Base-by-base conservation (phyloP, 2,888 invertebrate species). In the Diabrotica balteata region DNA sequence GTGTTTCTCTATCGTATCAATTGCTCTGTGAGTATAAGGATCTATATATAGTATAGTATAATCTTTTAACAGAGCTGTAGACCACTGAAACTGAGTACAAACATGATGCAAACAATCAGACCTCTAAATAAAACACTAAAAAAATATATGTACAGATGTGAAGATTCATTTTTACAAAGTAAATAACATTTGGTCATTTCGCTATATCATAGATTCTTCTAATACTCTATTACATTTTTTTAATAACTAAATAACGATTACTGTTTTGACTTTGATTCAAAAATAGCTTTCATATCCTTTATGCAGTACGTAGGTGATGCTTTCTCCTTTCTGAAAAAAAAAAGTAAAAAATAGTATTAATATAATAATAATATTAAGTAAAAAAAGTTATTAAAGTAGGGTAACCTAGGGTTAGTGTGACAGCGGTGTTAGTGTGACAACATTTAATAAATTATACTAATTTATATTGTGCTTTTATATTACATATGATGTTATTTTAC, bases 271-370 rank as follows among this genome's bases (percentile, higher is more conserved):
- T 91, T 90, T 80, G 90, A 90, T 84, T 93, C 93, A 81, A 93
- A 93, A 81, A 93, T 88, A 72, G 93, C 93, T 70, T 93, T 90
- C 89, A 93, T 93, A 81, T 93, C 93, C 77, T 90, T 89, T 76
- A 93, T 93, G 81, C 91, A 91, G 83, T 90, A 90, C 53, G 79
- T 75, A 3, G 91, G 91, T 46, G 91, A 90, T 68, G 88, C 85
- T 81, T 90, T 90, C 74, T 91, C 91, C 82, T 89, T 89, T 81
- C 91, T 91, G 85, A 8, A 85, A 71, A 74, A 70, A 73, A 73
- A 73, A 74, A 59, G 61, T 55, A 63, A 8, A 59, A 17, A 17
- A 32, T 22, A 49, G 9, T 22, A 59, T 47, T 47, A n/a, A n/a
- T n/a, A n/a, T n/a, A n/a, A n/a, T n/a, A n/a, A n/a, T n/a, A n/a